A percentile compares a stretch with the other conserved stretches of the same genome.
Evolutionary conservation across 1,140 invertebrate species (phyloP).

Genomic region (Bombyx mandarina): DNA sequence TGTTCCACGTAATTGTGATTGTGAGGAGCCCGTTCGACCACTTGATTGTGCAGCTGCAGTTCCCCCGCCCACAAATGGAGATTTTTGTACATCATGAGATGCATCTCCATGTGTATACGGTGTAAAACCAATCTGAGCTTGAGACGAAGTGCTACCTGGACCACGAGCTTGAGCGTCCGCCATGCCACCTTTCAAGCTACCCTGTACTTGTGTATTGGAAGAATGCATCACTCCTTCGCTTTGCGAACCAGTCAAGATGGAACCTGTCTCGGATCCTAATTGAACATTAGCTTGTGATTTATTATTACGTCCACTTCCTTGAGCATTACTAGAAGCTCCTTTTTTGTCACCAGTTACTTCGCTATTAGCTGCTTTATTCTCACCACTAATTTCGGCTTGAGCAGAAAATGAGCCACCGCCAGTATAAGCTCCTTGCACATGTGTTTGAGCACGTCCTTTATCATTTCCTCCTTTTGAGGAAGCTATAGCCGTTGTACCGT

Average conservation of each 20-base stretch:
- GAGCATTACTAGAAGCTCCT: conserved; percentile 80
- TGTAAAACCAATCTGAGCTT: conserved; percentile 88
- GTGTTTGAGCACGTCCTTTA: conserved; percentile 81
- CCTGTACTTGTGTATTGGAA: conserved; percentile 83
- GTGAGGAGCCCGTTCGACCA: conserved; percentile 80
- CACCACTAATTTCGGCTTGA: conserved; percentile 84
- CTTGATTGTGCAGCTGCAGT: conserved; percentile 83
- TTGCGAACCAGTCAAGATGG: conserved; percentile 80
- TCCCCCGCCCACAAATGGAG: conserved; percentile 80
- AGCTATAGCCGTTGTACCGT: conserved; percentile 81
- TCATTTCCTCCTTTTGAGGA: conserved; percentile 81
- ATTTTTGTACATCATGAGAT: conserved; percentile 55
- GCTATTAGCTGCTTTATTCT: conserved; percentile 78
- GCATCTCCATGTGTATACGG: conserved; percentile 76
- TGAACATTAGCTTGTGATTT: conserved; percentile 85
- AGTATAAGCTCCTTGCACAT: conserved; percentile 83
- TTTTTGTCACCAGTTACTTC: conserved; percentile 82
- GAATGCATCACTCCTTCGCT: conserved; percentile 81
- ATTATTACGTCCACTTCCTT: conserved; percentile 80
- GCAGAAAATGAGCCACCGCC: conserved; percentile 84
- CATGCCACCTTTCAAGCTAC: conserved; percentile 83
- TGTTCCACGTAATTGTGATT: conserved; percentile 84
- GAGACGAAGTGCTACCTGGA: conserved; percentile 85
- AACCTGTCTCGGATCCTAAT: conserved; percentile 79
- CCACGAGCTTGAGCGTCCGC: conserved; percentile 88